These are phyloP conservation scores for Otolemur crassicaudatus DNA, from an alignment of 2,797 vertebrate genomes.

Conservation along the genomic window DNA sequence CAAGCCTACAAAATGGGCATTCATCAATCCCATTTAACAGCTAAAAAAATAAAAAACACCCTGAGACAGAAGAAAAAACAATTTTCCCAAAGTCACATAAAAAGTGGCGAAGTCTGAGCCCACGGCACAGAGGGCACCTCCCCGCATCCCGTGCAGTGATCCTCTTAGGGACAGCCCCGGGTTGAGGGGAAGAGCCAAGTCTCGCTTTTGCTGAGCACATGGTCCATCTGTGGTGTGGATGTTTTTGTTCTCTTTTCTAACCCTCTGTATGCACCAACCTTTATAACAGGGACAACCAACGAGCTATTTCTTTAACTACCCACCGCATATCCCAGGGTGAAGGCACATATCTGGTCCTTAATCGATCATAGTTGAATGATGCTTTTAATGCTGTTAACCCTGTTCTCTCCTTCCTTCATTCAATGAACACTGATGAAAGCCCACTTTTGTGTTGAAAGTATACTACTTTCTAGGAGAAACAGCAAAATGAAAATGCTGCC, in stretches of 20 bases:
- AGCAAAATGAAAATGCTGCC: neutral
- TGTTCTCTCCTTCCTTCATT: neutral
- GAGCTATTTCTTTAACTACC: neutral
- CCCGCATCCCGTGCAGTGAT: neutral
- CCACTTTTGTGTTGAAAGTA: neutral
- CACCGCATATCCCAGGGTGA: too few species aligned
- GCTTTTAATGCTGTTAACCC: neutral
- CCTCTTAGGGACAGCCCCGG: neutral
- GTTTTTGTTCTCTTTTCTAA: neutral
- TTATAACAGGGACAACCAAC: accelerated
- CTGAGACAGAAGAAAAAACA: neutral
- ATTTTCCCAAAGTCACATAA: neutral
- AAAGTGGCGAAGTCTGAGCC: neutral
- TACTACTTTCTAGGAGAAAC: neutral
- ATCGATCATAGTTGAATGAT: neutral
- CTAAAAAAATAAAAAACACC: neutral
- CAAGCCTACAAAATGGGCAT: neutral
- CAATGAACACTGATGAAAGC: neutral
- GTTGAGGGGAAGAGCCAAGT: neutral
- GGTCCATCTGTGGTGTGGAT: neutral
- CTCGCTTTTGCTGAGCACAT: neutral
- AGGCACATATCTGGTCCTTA: neutral
- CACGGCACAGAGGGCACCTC: neutral
- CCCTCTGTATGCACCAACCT: neutral
- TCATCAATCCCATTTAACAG: neutral